Base-by-base conservation (phyloP, 2,888 invertebrate species). In the Conus canariensis region DNA sequence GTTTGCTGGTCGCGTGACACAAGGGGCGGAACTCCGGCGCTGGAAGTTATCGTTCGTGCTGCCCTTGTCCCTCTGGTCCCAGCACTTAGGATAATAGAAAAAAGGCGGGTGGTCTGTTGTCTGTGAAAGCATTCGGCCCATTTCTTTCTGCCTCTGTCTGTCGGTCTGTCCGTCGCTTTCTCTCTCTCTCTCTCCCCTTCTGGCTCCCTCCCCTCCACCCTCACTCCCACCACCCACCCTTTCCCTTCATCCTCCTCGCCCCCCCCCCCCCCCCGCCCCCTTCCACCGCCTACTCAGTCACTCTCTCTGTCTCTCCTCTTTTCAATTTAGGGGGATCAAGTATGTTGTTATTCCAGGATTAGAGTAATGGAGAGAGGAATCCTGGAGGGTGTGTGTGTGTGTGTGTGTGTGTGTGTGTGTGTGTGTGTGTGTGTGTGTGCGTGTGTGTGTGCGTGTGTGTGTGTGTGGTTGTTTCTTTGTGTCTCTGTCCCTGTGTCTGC, bases 41-140 rank as follows among this genome's bases (percentile, higher is more conserved):
- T 77, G 77, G 77, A 77, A 77, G 77, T 77, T 77, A 77, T 77
- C 77, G 77, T 77, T 77, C 77, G 77, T 77, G 77, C 77, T 30
- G 77, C 25, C 30, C 25, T 19, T 77, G 77, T 30, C 70, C 16
- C 70, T 22, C 60, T 64, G 64, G 16, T 22, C 22, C 70, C 70
- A 22, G 70, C 70, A 70, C 70, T 70, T 70, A 70, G 70, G 70
- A 19, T 70, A 70, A 70, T 22, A 70, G 70, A 70, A 70, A 16
- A 22, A 16, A 22, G 70, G 70, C 70, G n/a, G 70, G 70, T 8
- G 70, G 70, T 70, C 16, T 70, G 70, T 70, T 70, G 70, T 70
- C 22, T 70, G 22, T 70, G 70, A 22, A 22, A 22, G 70, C 22
- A 22, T 70, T 70, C 64, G 64, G 10, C 22, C 77, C 30, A 14